phyloP scores from a whole-genome alignment of 2,888 invertebrate species.

The Tridacna gigas region DNA sequence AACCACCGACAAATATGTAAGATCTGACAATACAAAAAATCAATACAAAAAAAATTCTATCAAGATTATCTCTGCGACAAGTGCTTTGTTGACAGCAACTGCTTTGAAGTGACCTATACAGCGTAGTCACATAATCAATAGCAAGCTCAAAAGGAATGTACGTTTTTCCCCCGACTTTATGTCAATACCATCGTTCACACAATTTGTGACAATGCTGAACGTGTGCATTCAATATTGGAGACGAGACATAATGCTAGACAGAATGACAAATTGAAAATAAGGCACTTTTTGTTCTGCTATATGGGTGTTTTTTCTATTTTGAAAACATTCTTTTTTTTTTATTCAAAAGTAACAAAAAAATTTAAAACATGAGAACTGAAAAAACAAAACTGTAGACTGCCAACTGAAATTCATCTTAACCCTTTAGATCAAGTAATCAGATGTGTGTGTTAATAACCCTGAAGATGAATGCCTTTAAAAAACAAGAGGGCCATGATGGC shows the following conservation, averaged over 20 bases:
- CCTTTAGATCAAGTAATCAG: too few species aligned
- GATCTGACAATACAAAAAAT: background rate
- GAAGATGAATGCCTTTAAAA: too few species aligned
- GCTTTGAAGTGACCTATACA: conserved; percentile 26
- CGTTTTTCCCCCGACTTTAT: background rate
- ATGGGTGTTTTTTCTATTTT: too few species aligned
- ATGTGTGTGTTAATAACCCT: too few species aligned
- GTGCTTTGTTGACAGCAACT: conserved; percentile 12
- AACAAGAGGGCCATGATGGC: too few species aligned
- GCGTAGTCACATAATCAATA: conserved; percentile 24
- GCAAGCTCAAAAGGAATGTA: conserved; percentile 5
- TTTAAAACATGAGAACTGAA: too few species aligned
- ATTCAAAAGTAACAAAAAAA: too few species aligned
- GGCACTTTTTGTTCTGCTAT: background rate
- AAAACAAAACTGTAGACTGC: too few species aligned
- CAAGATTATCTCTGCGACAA: conserved; percentile 16
- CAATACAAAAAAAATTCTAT: conserved; percentile 16
- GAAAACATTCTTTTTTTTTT: too few species aligned
- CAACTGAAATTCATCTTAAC: too few species aligned
- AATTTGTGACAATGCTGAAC: conserved; percentile 2
- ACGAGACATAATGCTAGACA: background rate
- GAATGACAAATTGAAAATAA: background rate
- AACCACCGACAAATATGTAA: background rate
- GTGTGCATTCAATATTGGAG: conserved; percentile 3
- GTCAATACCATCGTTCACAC: conserved; percentile 9